Evolutionary conservation across 2,113 vertebrate species (phyloP), one percentile per base, ranked within the genome.

Genomic region (Pterophyllum scalare): DNA sequence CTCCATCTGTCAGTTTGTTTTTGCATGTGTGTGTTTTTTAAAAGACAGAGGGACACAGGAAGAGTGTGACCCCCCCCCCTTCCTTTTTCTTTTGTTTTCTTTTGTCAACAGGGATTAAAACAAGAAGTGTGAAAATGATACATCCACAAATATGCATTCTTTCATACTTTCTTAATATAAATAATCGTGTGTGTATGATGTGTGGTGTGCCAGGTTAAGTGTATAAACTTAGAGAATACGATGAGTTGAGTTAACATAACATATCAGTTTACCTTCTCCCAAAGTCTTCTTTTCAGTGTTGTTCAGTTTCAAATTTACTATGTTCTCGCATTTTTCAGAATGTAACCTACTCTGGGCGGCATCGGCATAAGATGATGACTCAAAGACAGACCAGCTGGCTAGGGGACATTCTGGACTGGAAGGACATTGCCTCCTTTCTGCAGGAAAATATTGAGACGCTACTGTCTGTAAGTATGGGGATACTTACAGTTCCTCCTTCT

Each of bases 401-500:
- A n/a, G 97, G 95, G 28, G 98, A 99, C 88, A 97, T 99, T 84
- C 90, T 99, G 90, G 98, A 99, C 94, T 99, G 98, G 98, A 98
- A 99, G 78, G 98, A 99, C 91, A 92, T 99, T 0, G 98, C 96
- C 8, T 98, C 98, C 0, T 99, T 99, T 78, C 92, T 98, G 86
- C 98, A 99, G 14, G 98, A 99, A 75, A 99, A 99, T 87, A 99
- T 99, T 0, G 97, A 99, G 93, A 99, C 97, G 0, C 97, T 99
- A 92, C 96, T 98, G 80, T 99, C 98, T 15, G 98, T 99, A 93
- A 86, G 96, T 94, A 43, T 35, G 52, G 1, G 1, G 4, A 0
- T 54, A n/a, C 31, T 28, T 72, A 72, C n/a, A 10, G n/a, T n/a
- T 12, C n/a, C 12, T n/a, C 54, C 10, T 57, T 22, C n/a, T 20